Evolutionary conservation across 2,113 vertebrate species (phyloP).

Genomic region (Podiceps cristatus): DNA sequence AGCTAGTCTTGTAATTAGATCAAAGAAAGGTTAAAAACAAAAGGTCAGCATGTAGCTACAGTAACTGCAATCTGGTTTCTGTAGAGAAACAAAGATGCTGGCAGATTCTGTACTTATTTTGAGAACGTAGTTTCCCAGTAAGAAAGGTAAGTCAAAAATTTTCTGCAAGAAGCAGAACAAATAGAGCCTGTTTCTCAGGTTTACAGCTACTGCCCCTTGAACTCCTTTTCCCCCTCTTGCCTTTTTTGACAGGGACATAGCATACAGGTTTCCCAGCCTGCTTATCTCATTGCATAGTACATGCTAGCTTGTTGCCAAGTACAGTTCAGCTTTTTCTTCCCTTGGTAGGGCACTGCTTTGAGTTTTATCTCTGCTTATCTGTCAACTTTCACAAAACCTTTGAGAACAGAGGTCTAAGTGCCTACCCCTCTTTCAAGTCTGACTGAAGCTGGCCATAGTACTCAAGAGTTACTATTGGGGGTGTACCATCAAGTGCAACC

Average conservation of each 20-base stretch:
- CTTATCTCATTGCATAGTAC: too few species aligned
- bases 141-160: neutral
- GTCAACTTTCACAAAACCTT: neutral
- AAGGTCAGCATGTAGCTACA: rapidly evolving
- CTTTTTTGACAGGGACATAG: neutral
- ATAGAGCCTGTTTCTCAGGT: neutral
- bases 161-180: neutral
- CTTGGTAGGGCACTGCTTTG: neutral
- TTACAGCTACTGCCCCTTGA: neutral
- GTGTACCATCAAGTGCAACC: neutral
- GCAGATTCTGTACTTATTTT: neutral
- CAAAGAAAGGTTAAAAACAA: neutral
- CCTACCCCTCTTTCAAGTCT: neutral
- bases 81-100: neutral
- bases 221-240: neutral
- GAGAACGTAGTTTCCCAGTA: neutral
- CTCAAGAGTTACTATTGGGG: neutral
- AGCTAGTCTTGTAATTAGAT: neutral
- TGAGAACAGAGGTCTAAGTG: neutral
- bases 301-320: neutral
- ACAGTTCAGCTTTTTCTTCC: neutral
- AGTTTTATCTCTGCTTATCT: neutral
- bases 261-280: neutral
- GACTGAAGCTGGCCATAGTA: neutral
- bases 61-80: neutral